Conservation (phyloP, 2,888 invertebrate genomes). For the Miltochrista miniata region DNA sequence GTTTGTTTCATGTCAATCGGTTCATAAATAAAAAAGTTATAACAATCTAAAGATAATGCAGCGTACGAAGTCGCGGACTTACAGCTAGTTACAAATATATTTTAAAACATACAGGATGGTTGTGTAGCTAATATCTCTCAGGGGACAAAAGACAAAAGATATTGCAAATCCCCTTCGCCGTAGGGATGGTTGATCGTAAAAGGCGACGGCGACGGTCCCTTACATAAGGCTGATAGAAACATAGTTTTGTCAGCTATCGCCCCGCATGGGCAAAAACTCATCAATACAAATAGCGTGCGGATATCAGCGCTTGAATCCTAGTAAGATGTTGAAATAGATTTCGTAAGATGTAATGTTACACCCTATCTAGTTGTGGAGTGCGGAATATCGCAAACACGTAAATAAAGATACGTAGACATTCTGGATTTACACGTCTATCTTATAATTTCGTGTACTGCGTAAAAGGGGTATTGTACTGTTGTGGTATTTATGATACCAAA, state of each 20-base stretch:
- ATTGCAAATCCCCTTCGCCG: slow-evolving; percentile 29
- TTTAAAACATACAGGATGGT: slow-evolving; percentile 20
- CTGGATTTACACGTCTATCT: no score
- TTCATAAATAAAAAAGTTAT: no score
- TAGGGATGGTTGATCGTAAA: slow-evolving; percentile 33
- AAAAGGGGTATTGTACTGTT: no score
- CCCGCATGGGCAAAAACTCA: slow-evolving; percentile 23
- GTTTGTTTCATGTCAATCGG: no score
- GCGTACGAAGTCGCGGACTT: no score
- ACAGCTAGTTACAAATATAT: slow-evolving; percentile 30
- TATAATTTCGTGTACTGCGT: no score
- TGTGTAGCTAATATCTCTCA: slow-evolving; percentile 12
- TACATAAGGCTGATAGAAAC: slow-evolving; percentile 19
- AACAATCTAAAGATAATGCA: no score
- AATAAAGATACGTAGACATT: background rate
- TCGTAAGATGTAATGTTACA: background rate
- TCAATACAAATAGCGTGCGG: slow-evolving; percentile 16
- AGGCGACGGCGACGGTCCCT: slow-evolving; percentile 18
- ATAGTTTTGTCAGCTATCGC: slow-evolving; percentile 17
- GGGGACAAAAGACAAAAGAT: slow-evolving; percentile 11
- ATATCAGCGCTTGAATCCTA: slow-evolving; percentile 12
- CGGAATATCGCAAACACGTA: background rate
- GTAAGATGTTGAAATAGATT: background rate
- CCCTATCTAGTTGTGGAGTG: background rate
- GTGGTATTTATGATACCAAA: no score